Conservation (phyloP, 92 coral and sea anemone species). For the Zoanthus gigantus region DNA sequence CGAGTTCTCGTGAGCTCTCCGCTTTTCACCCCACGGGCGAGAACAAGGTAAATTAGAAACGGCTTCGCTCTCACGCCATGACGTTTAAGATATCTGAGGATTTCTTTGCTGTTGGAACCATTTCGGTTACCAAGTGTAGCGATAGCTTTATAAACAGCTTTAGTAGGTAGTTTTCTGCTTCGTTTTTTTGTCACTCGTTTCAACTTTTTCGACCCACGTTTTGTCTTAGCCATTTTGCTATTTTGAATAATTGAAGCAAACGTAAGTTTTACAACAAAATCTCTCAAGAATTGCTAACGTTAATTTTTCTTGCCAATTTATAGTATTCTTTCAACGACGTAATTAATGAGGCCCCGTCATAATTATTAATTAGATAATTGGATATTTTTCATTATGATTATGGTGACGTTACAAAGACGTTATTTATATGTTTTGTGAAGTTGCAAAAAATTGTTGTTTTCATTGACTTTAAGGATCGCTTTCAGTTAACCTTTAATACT, state of each 20-base stretch:
- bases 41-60: slow-evolving; percentile 33
- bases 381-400: too few relatives aligned
- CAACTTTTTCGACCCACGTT: slow-evolving; percentile 28
- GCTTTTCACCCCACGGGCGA: slow-evolving; percentile 49
- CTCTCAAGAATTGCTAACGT: background rate
- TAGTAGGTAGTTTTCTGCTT: slow-evolving; percentile 39
- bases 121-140: slow-evolving; percentile 39
- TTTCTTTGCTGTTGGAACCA: slow-evolving; percentile 50
- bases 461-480: background rate
- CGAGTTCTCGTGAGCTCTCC: slow-evolving; percentile 33
- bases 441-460: too few relatives aligned
- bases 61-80: slow-evolving; percentile 25
- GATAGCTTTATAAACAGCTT: slow-evolving; percentile 35
- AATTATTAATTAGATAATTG: background rate
- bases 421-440: too few relatives aligned
- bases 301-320: slow-evolving; percentile 25
- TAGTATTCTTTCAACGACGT: slow-evolving; percentile 11
- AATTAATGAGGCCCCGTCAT: slow-evolving; percentile 21
- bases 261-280: slow-evolving; percentile 22
- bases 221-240: slow-evolving; percentile 34
- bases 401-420: too few relatives aligned
- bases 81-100: slow-evolving; percentile 23
- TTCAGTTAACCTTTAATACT: too few relatives aligned
- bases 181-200: slow-evolving; percentile 22
- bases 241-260: background rate